These are phyloP conservation scores for Syrista parreyssii DNA, from an alignment of 2,888 invertebrate species.

Conservation along the genomic window DNA sequence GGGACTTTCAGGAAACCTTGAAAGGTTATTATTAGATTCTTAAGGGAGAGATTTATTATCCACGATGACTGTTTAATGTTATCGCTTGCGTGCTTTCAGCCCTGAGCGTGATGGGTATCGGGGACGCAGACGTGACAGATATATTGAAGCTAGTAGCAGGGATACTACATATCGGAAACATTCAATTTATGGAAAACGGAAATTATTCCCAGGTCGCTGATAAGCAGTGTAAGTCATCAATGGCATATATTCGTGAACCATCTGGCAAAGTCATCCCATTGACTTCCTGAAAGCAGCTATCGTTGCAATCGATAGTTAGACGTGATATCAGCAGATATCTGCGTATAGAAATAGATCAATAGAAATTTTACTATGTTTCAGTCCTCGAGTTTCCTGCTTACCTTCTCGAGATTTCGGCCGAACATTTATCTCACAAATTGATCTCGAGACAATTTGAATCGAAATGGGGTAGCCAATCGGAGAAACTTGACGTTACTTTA, in stretches of 20 bases:
- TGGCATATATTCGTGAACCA: not conserved
- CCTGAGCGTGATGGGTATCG: slow-evolving; percentile 73
- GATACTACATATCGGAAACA: slow-evolving; percentile 74
- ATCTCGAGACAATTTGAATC: slow-evolving; percentile 74
- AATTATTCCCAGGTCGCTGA: slow-evolving; percentile 70
- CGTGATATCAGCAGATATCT: no score
- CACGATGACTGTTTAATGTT: not conserved
- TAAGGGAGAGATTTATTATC: not conserved
- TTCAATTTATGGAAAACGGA: slow-evolving; percentile 70
- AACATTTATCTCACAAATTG: slow-evolving; percentile 70
- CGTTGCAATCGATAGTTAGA: no score
- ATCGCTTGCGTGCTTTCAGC: slow-evolving; percentile 59
- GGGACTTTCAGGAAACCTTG: slow-evolving; percentile 74
- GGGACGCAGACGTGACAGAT: slow-evolving; percentile 68
- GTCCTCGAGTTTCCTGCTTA: slow-evolving; percentile 73
- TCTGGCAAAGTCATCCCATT: not conserved
- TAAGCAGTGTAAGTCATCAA: slow-evolving; percentile 68
- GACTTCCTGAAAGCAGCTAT: not conserved
- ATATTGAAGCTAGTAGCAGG: slow-evolving; percentile 72
- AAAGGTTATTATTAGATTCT: slow-evolving; percentile 53
- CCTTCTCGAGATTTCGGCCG: slow-evolving; percentile 71
- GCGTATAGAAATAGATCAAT: not conserved
- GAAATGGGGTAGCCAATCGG: slow-evolving; percentile 75
- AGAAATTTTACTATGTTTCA: slow-evolving; percentile 47
- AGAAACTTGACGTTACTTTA: slow-evolving; percentile 73